Base-by-base conservation (phyloP, 2,888 invertebrate genomes). In the Aporophyla nigra region DNA sequence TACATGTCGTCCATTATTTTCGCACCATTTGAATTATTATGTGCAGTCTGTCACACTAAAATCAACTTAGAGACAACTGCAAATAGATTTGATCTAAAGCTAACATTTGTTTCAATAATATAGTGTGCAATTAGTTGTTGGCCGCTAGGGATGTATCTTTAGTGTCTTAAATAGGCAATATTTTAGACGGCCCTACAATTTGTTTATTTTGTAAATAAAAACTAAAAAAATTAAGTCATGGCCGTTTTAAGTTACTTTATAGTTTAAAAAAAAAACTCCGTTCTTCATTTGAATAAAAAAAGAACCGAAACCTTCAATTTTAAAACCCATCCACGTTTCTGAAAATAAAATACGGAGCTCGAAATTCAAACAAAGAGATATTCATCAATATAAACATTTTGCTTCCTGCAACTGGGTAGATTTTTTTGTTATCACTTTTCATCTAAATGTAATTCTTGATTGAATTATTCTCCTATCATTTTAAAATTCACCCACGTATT, bases 11-110 rank as follows among this genome's bases (percentile, higher is more conserved):
- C 76, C 62, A 88, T 89, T 87, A 88, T 83, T 86, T 86, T 87
- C 88, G 83, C 86, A 71, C 87, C 78, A 81, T 80, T 86, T 85
- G 84, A 89, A 84, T 87, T 87, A 86, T 84, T 74, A 85, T 82
- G 70, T 82, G 76, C 78, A 68, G 71, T 79, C 75, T 80, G 84
- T 83, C 84, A 82, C 70, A 85, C 82, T 87, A 84, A 87, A 83
- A 81, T 70, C 63, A 54, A 76, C 74, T 75, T 69, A 66, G 16
- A 77, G 70, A 72, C 65, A 76, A 66, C 72, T 69, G 70, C 67
- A 74, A 74, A 83, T 83, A 79, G 73, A 82, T 86, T 78, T 79
- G 74, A 76, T 84, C 63, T 84, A 79, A 82, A 74, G 72, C 58
- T 72, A n/a, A 62, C 71, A 80, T 85, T 78, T 58, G 81, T 77